A percentile compares a stretch with the other conserved stretches of the same genome.
Conservation (phyloP, 2,113 vertebrate species). For the Aphyosemion australe region DNA sequence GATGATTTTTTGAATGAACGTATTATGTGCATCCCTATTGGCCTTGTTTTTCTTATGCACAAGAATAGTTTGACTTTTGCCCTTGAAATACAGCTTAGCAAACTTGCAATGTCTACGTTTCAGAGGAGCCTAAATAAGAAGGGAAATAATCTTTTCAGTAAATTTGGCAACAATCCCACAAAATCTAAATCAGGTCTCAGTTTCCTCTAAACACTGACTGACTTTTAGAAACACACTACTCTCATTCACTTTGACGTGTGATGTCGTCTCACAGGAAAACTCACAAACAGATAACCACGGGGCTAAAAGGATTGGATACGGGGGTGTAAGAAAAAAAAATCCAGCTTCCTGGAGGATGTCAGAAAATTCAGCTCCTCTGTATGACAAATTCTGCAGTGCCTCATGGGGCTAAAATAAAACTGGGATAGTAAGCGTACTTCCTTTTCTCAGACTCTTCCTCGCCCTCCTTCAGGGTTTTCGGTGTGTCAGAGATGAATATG, state of each 20-base stretch:
- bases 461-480: constrained; percentile 51
- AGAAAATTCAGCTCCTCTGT: constrained; percentile 52
- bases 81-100: too few relatives aligned
- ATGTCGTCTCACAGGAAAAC: constrained; percentile 43
- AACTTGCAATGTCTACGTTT: too few relatives aligned
- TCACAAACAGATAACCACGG: constrained; percentile 39
- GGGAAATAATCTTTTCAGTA: too few relatives aligned
- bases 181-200: constrained; percentile 19
- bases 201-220: constrained; percentile 16
- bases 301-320: constrained; percentile 48
- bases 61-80: neutral
- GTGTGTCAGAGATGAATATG: constrained; percentile 64
- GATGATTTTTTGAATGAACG: constrained; percentile 30
- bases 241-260: constrained; percentile 40
- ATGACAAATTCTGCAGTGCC: constrained; percentile 59
- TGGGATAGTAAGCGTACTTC: constrained; percentile 40
- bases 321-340: constrained; percentile 27
- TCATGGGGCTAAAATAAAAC: constrained; percentile 67
- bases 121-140: too few relatives aligned
- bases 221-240: constrained; percentile 24
- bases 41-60: too few relatives aligned
- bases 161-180: neutral
- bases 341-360: constrained; percentile 59
- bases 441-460: constrained; percentile 23
- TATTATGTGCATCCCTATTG: constrained; percentile 18